Evolutionary conservation across 2,888 invertebrate species (phyloP), one percentile per base, ranked within the genome.

Genomic region (Dasypogon diadema): DNA sequence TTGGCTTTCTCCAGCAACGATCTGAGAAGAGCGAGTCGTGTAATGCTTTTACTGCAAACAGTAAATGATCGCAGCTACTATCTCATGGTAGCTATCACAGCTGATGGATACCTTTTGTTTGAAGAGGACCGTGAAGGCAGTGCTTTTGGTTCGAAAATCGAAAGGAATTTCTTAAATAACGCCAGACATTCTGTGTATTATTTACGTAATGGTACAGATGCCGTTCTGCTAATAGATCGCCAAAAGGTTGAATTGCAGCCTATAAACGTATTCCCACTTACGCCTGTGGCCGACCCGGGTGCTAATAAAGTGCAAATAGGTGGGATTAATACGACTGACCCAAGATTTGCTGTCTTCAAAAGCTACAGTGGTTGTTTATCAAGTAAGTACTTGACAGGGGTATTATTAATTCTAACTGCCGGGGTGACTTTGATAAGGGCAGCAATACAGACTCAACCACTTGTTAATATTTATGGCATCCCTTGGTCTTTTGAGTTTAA

Each of bases 291-390:
- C 2, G 91, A 90, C 79, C 85, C 89, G 56, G 91, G 93, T 6
- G 90, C 92, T 14, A 94, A 94, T 83, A 94, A 95, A 81, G 93
- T 95, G 8, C 94, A 95, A 84, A 91, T 96, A 72, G 95, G 95
- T 10, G 96, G 96, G 22, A 89, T 95, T 14, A 95, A 94, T 81
- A 94, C 94, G 3, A 92, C 92, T 2, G 95, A 95, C 83, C 92
- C 93, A 2, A 89, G 95, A 79, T 91, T 96, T 80, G 91, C 91
- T 77, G 92, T 92, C 76, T 96, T 93, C 83, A 94, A 93, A 82
- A 93, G 94, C 80, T 96, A 95, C 85, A 94, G 93, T 81, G 96
- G 96, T 75, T 96, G 96, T 84, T 88, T 96, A 78, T 95, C 96
- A 78, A 96, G 96, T 96, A 87, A 90, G 92, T 90, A 30, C 37